Conservation (phyloP, 2,113 vertebrate genomes). For the Micromys minutus region DNA sequence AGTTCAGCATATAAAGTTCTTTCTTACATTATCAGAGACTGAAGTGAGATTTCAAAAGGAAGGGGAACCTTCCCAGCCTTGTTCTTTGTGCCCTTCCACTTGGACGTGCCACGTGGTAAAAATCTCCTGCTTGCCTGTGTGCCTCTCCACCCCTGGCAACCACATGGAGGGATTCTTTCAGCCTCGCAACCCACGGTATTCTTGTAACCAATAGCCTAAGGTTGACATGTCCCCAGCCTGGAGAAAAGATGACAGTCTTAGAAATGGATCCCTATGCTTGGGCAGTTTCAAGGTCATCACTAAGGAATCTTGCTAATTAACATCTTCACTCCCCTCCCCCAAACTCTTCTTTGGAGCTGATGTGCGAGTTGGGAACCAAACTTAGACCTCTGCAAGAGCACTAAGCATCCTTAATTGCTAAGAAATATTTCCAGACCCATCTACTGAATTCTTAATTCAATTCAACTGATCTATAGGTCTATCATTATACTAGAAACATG, state of each 20-base stretch:
- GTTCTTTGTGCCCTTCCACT: not conserved
- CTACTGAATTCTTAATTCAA: not conserved
- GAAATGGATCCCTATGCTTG: not conserved
- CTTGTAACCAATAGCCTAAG: not conserved
- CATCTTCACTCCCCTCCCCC: not conserved
- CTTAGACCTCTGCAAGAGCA: not conserved
- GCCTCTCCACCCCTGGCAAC: not conserved
- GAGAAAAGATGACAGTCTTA: not conserved
- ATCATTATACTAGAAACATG: not conserved
- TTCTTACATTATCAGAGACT: not conserved
- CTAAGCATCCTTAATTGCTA: not conserved
- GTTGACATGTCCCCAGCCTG: not conserved
- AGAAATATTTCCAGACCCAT: not conserved
- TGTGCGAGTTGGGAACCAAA: not conserved
- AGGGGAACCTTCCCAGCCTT: not conserved
- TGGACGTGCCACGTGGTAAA: not conserved
- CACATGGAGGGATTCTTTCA: not conserved
- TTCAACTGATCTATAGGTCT: not conserved
- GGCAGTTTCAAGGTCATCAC: constrained; percentile 26
- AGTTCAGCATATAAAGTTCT: not conserved
- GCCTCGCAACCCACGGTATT: not conserved
- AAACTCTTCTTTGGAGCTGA: not conserved
- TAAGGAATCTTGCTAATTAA: not conserved
- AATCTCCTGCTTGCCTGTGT: not conserved
- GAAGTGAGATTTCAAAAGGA: not conserved